Conservation (phyloP, 2,113 vertebrate species). For the Eudyptes chrysolophus region DNA sequence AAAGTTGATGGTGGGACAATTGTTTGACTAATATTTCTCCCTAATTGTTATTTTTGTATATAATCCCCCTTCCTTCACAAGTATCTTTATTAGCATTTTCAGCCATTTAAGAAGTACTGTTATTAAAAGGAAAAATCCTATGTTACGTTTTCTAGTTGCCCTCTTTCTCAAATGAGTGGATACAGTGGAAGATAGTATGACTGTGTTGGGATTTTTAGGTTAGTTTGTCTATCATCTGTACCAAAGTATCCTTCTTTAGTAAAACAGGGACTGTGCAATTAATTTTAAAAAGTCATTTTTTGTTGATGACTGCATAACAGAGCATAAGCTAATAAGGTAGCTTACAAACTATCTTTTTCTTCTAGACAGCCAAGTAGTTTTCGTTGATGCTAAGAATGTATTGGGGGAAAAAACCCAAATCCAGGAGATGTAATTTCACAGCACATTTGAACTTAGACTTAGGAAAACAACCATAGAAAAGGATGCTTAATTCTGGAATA, state of each 20-base stretch:
- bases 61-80: not conserved
- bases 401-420: not conserved
- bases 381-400: not conserved
- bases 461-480: not conserved
- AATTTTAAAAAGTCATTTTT: not conserved
- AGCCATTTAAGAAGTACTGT: not conserved
- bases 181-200: not conserved
- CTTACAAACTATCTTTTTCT: not conserved
- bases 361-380: not conserved
- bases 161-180: not conserved
- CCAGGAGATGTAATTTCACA: not conserved
- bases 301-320: not conserved
- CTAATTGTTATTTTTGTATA: not conserved
- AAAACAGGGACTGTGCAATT: not conserved
- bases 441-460: not conserved
- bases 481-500: not conserved
- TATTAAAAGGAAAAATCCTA: not conserved
- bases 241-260: not conserved
- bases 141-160: not conserved
- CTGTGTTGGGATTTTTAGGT: not conserved
- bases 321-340: not conserved
- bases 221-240: not conserved
- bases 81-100: not conserved
- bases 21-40: not conserved
- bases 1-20: not conserved